Base-by-base conservation (phyloP, 2,888 invertebrate genomes). In the Eupeodes luniger region DNA sequence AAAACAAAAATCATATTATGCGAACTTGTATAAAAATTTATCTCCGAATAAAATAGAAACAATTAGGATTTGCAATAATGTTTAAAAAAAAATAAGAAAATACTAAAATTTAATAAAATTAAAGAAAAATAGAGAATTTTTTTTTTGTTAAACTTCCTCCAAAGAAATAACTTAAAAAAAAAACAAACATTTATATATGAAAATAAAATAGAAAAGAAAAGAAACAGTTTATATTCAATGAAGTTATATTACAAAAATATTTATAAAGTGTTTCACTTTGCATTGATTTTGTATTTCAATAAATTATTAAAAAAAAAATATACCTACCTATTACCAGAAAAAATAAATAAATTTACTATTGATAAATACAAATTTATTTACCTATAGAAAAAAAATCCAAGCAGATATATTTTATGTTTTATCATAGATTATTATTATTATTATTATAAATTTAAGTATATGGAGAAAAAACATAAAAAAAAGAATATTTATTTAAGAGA, bases 401-500 rank as follows among this genome's bases (percentile, higher is more conserved):
- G 36, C 80, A 87, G 80, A 67, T 16, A 34, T 74, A 81, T 72
- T 61, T 84, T 80, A 55, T 66, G 47, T 66, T 66, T 66, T 66
- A 47, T 66, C 40, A 62, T 62, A 62, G 40, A 83, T 83, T 75
- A 85, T 53, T 59, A 36, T 14, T 40, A 61, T 55, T 27, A 81
- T 34, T 57, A 36, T 62, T 27, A 27, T 27, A 27, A 27, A 64
- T 59, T 80, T 87, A 87, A 87, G 83, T 53, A 44, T 72, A 83
- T 76, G 76, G 76, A 83, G 59, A 57, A 66, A 19, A 79, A 67
- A 59, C 5, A 79, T 79, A 76, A 66, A 79, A 76, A 76, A 86
- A 76, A 74, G 61, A 64, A 76, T 83, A 83, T 79, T 86, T 83
- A 87, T 83, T 83, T 83, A 86, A 83, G 72, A 69, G 44, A 49